A percentile compares a stretch with the other conserved stretches of the same genome.
These are phyloP conservation scores for Peromyscus melanophrys DNA, from an alignment of 2,797 vertebrate species.

Conservation along the genomic window DNA sequence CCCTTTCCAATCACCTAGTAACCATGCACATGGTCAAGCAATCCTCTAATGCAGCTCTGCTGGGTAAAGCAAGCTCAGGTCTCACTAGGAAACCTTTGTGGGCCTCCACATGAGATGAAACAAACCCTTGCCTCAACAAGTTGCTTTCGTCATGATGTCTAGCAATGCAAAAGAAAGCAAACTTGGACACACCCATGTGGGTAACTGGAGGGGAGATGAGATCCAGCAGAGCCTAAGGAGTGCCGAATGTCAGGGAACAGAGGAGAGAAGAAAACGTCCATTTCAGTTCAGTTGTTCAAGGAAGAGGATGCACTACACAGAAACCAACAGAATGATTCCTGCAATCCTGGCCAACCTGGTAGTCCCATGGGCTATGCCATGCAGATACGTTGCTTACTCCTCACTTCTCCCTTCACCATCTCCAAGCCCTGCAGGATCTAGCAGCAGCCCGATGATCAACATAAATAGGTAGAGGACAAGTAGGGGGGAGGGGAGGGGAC, in stretches of 20 bases:
- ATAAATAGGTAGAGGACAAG: neutral
- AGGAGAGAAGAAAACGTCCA: neutral
- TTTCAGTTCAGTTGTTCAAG: neutral
- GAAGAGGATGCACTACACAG: neutral
- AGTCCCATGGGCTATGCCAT: neutral
- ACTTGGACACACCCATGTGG: neutral
- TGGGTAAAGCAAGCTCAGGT: no score
- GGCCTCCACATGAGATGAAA: neutral
- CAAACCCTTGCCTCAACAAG: neutral
- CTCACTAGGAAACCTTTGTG: no score
- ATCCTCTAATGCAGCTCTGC: no score
- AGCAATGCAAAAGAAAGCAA: neutral
- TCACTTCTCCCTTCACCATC: neutral
- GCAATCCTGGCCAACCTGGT: neutral
- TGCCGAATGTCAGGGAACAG: neutral
- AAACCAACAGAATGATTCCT: neutral
- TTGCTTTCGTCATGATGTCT: neutral
- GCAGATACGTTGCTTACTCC: neutral
- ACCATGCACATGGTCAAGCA: no score
- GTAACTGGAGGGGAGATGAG: neutral
- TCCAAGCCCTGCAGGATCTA: neutral
- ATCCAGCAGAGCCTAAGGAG: neutral
- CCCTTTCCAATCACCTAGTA: no score
- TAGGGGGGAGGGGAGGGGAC: fast-evolving
- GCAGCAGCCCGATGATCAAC: neutral